Base-by-base conservation (phyloP, 92 coral and sea anemone species). In the Palythoa grandis region DNA sequence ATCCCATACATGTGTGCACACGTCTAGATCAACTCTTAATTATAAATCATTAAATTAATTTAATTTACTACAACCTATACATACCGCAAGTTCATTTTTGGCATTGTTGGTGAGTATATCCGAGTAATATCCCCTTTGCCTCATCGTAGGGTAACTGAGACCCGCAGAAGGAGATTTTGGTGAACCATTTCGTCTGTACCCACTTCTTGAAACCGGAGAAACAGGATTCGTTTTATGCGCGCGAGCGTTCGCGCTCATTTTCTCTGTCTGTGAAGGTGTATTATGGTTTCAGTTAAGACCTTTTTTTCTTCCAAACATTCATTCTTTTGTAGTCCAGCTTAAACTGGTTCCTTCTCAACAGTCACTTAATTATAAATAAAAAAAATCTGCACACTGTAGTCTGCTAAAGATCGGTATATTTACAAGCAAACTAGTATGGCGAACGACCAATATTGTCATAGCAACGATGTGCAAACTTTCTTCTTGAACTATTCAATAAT, bases 91-190 rank as follows among this genome's bases (percentile, higher is more conserved):
- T 74, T 93, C 96, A 24, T 88, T 91, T 83, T 87, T 93, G 63
- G 98, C 93, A 84, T 90, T 96, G 87, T 92, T 98, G 65, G 89
- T 92, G 54, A 96, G 77, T 43, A 96, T 96, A 88, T 96, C 98
- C 13, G 98, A 96, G 85, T 96, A 96, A 80, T 92, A 96, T 50
- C 98, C 98, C 75, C 98, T 93, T 72, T 96, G 98, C 85, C 93
- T 92, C 56, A 95, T 90, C 48, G 86, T 88, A 19, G 98, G 94
- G 66, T 92, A 94, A 83, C 88, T 88, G 15, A 90, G 85, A n/a
- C 94, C 95, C 20, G 88, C 91, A 24, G 89, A 89, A 9, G 98
- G 95, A 25, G 98, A 91, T 52, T 90, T 89, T 17, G 93, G 93
- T 87, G 93, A 91, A 67, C 74, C 82, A 11, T 47, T 72, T 70